Evolutionary conservation across 2,888 invertebrate species (phyloP).

Genomic region (Acanthosepion lycidas): DNA sequence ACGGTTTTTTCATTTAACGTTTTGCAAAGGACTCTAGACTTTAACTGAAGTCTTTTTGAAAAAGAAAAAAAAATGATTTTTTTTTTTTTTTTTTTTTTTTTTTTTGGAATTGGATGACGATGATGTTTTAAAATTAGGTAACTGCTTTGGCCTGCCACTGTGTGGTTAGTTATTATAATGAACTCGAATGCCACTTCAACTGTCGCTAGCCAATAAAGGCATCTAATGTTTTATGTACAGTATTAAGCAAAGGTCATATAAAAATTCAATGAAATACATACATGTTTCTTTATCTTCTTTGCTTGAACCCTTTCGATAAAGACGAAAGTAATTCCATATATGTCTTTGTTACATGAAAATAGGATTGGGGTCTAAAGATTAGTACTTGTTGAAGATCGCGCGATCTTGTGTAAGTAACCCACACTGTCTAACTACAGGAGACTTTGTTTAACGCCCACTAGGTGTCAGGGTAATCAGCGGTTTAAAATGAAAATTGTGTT

Average conservation of each 20-base stretch:
- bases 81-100: neutral
- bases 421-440: too few species aligned
- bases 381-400: too few species aligned
- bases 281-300: too few species aligned
- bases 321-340: too few species aligned
- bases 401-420: too few species aligned
- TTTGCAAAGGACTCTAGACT: neutral
- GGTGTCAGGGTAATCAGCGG: too few species aligned
- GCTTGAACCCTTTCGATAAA: too few species aligned
- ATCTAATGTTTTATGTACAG: neutral
- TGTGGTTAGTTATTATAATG: neutral
- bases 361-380: too few species aligned
- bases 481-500: too few species aligned
- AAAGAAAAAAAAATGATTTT: too few species aligned
- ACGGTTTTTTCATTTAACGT: neutral
- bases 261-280: neutral
- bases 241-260: neutral
- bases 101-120: neutral
- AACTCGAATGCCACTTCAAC: neutral
- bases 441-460: too few species aligned
- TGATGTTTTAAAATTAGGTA: neutral
- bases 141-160: neutral
- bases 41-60: neutral
- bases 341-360: too few species aligned
- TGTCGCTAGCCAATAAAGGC: neutral